phyloP scores from a whole-genome alignment of 1,140 invertebrate species.

The Euura lappo region DNA sequence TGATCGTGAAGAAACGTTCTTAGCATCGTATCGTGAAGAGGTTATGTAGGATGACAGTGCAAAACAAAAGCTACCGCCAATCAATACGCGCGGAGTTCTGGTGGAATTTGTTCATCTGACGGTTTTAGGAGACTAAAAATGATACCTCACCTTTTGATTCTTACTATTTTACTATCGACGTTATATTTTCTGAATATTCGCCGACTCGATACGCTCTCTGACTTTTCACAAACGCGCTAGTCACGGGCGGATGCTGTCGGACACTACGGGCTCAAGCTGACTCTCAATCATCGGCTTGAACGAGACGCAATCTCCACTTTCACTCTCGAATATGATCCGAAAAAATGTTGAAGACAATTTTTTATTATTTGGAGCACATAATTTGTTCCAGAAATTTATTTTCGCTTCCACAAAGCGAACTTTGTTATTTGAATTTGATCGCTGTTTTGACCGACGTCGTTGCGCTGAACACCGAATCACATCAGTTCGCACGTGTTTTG shows the following conservation, averaged over 20 bases:
- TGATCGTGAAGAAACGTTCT: background rate
- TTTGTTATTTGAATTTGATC: too few species aligned
- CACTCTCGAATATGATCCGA: too few species aligned
- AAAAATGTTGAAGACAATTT: too few species aligned
- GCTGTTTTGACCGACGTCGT: too few species aligned
- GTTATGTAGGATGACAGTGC: background rate
- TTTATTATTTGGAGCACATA: too few species aligned
- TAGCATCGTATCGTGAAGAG: background rate
- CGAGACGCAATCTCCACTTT: too few species aligned
- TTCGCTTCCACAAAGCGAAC: too few species aligned
- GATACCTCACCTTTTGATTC: background rate
- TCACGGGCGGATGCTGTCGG: background rate
- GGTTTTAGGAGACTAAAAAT: background rate
- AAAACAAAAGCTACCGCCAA: background rate
- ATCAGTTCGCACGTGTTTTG: too few species aligned
- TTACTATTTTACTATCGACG: background rate
- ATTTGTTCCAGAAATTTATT: too few species aligned
- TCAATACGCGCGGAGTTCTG: background rate
- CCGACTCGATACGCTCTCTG: background rate
- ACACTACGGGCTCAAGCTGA: background rate
- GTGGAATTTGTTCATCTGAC: background rate
- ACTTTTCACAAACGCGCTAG: background rate
- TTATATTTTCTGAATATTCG: background rate
- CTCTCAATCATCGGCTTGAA: too few species aligned
- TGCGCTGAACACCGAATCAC: too few species aligned